Evolutionary conservation across 2,797 vertebrate genomes (phyloP), one percentile per base, ranked within the genome.

Genomic region (Gallinago solitaria): DNA sequence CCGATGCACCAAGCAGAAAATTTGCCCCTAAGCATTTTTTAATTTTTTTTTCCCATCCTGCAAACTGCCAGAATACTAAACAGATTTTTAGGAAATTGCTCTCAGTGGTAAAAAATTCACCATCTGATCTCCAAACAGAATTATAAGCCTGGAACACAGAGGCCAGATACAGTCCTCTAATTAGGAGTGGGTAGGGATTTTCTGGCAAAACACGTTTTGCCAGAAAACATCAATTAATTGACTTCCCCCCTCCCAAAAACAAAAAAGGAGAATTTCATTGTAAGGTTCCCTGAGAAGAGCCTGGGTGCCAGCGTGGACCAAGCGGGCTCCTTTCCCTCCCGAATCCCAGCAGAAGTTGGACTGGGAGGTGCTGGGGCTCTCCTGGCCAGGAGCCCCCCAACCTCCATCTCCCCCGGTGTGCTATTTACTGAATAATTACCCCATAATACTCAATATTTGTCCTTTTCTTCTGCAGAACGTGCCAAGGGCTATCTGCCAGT

Each of bases 61-160:
- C 41, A 64, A 92, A 93, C 73, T 91, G 51, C 73, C 83, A 86
- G 89, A 91, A 92, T 91, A 82, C 70, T 74, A 68, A 71, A 59
- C 43, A 87, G 75, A 79, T 64, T 93, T 95, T 90, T 80, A 94
- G 83, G 90, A 89, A 89, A 87, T 64, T 89, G 56, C 60, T 90
- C 41, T 95, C 85, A 27, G 37, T 80, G 45, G 74, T 90, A 77
- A 89, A 87, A 87, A 95, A 89, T 57, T 70, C 83, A 77, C 80
- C 82, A 68, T 91, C 85, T 90, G 83, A 83, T 95, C 85, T 74
- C 83, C 85, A 90, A 56, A 59, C 43, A 65, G 73, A 83, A 82
- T 83, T 73, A n/a, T 17, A 75, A 90, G 48, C 32, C 67, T 74
- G 37, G 73, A 91, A 86, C 70, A 79, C 21, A 73, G 43, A 82